Evolutionary conservation across 2,888 invertebrate species (phyloP).

Genomic region (Meloe dianella): DNA sequence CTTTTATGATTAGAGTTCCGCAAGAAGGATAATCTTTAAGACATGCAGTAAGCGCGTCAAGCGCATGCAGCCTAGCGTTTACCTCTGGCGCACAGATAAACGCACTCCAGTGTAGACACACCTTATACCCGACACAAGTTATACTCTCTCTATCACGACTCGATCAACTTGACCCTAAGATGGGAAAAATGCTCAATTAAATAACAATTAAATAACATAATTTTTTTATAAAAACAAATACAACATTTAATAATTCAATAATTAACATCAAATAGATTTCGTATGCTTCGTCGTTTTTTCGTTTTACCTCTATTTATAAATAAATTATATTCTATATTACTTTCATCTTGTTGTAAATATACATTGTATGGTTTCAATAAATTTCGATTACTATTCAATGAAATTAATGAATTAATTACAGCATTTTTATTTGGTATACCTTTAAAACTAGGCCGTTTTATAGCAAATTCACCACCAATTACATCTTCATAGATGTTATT

Average conservation of each 20-base stretch:
- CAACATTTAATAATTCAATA: conserved; percentile 39
- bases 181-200: too few relatives aligned
- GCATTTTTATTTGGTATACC: conserved; percentile 42
- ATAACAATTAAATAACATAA: too few relatives aligned
- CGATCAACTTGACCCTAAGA: too few relatives aligned
- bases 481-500: conserved; percentile 42
- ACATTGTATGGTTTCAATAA: background rate
- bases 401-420: conserved; percentile 39
- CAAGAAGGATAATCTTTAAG: too few relatives aligned
- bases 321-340: conserved; percentile 39
- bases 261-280: conserved; percentile 42
- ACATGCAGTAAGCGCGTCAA: too few relatives aligned
- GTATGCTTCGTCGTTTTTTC: conserved; percentile 40
- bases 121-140: too few relatives aligned
- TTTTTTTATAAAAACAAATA: too few relatives aligned
- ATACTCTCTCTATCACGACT: too few relatives aligned
- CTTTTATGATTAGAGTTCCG: too few relatives aligned
- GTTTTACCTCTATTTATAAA: conserved; percentile 37
- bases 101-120: too few relatives aligned
- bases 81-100: too few relatives aligned
- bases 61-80: too few relatives aligned
- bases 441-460: conserved; percentile 34
- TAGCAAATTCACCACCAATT: conserved; percentile 27
- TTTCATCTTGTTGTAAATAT: conserved; percentile 25
- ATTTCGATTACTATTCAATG: conserved; percentile 28